Base-by-base conservation (phyloP, 2,797 vertebrate genomes). In the Lophius americanus region DNA sequence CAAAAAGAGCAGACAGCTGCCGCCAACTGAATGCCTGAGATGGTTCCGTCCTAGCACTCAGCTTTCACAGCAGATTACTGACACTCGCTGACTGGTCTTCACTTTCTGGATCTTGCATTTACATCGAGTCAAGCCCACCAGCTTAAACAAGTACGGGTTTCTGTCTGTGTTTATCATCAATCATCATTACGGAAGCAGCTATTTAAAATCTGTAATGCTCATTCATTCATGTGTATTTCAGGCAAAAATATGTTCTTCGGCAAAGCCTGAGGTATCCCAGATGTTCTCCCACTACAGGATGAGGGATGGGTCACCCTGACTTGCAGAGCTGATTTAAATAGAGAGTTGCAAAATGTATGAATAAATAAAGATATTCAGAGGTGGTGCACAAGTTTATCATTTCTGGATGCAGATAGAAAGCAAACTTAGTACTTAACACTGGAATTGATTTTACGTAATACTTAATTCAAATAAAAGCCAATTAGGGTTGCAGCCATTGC, bases 31-130 rank as follows among this genome's bases (percentile, higher is more conserved):
- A 85, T 68, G 86, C 89, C 85, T 90, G 81, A 90, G 81, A 89
- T 83, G 85, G 79, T 88, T 89, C 76, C 82, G 79, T 85, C 88
- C 81, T 53, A 68, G 77, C 65, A 49, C 75, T 78, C 70, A 37
- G 79, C 80, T 78, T 86, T 86, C 79, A 79, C 78, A 84, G 84
- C 79, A 88, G 87, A 91, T 91, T 89, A 90, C 74, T 76, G 73
- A 82, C 86, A 76, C 73, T 78, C 49, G 58, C 83, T 69, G 73
- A 78, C 80, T 66, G 73, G 58, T 78, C 81, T 62, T 78, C 76
- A 80, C 76, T 83, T 88, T 32, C 50, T 41, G 6, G 23, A 67
- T 64, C 13, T 48, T 23, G 4, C 47, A 6, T 43, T 61, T 9
- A 35, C 14, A 9, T 48, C 32, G 11, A 49, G 23, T 47, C 46